Evolutionary conservation across 2,888 invertebrate species (phyloP).

Genomic region (Chrysolina haemoptera): DNA sequence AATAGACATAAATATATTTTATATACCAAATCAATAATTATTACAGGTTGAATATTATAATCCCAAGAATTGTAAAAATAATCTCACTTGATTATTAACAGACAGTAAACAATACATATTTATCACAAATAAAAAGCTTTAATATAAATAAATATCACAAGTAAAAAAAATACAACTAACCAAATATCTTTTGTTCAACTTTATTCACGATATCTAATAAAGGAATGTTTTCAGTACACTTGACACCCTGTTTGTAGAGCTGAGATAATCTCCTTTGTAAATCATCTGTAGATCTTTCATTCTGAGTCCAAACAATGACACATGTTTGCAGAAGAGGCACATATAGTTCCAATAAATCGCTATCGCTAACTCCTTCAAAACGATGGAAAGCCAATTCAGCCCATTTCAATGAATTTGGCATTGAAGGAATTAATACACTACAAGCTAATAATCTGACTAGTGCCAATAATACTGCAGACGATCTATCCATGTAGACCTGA

Average conservation of each 20-base stretch:
- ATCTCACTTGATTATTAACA: no score
- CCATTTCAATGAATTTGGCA: slow-evolving; percentile 78
- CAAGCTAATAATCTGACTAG: slow-evolving; percentile 81
- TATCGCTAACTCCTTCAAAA: slow-evolving; percentile 80
- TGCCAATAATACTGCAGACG: slow-evolving; percentile 77
- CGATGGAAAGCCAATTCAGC: slow-evolving; percentile 79
- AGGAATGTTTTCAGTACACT: slow-evolving; percentile 74
- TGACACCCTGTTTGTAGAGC: slow-evolving; percentile 78
- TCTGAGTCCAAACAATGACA: slow-evolving; percentile 77
- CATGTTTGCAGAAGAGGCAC: slow-evolving; percentile 80
- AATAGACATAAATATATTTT: no score
- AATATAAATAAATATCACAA: slow-evolving; percentile 7
- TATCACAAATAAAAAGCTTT: slow-evolving; percentile 13
- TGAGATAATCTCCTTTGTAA: slow-evolving; percentile 76
- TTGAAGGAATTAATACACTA: slow-evolving; percentile 69
- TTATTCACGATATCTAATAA: slow-evolving; percentile 78
- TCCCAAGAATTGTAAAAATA: no score
- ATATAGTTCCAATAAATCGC: slow-evolving; percentile 79
- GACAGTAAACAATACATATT: not conserved
- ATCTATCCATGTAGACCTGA: slow-evolving; percentile 78
- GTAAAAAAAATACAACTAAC: not conserved
- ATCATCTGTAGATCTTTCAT: slow-evolving; percentile 76
- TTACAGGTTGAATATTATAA: no score
- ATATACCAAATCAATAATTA: no score
- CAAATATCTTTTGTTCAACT: slow-evolving; percentile 66